Percentiles rank a stretch among this genome's conserved stretches.
phyloP scores from a whole-genome alignment of 2,797 vertebrate species.

The Hypotaenidia philippensis region DNA sequence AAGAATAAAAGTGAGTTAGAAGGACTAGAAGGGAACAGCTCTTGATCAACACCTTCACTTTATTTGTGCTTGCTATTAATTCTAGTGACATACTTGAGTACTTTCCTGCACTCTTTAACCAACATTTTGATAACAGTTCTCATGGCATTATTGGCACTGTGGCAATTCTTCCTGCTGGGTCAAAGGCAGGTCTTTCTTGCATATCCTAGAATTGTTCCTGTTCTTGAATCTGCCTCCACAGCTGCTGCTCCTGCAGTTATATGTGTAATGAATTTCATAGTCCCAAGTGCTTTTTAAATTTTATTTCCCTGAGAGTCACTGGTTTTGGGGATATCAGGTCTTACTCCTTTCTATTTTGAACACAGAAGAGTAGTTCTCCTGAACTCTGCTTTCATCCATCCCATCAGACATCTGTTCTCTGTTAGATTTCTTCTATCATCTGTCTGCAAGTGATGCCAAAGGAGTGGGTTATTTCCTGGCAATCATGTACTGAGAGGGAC shows the following conservation, averaged over 20 bases:
- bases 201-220: background rate
- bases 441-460: background rate
- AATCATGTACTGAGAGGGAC: background rate
- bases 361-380: background rate
- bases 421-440: background rate
- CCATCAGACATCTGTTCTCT: background rate
- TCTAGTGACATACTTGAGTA: background rate
- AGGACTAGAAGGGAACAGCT: background rate
- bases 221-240: background rate
- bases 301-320: background rate
- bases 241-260: background rate
- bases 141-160: background rate
- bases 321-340: background rate
- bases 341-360: background rate
- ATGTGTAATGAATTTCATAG: background rate
- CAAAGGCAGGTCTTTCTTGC: background rate
- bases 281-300: background rate
- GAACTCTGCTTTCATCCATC: background rate
- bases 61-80: background rate
- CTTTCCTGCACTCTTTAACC: background rate
- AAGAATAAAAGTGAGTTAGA: background rate
- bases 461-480: background rate
- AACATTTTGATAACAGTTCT: background rate
- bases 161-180: background rate
- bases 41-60: background rate